Evolutionary conservation across 2,113 vertebrate species (phyloP).

Genomic region (Poicephalus gulielmi): DNA sequence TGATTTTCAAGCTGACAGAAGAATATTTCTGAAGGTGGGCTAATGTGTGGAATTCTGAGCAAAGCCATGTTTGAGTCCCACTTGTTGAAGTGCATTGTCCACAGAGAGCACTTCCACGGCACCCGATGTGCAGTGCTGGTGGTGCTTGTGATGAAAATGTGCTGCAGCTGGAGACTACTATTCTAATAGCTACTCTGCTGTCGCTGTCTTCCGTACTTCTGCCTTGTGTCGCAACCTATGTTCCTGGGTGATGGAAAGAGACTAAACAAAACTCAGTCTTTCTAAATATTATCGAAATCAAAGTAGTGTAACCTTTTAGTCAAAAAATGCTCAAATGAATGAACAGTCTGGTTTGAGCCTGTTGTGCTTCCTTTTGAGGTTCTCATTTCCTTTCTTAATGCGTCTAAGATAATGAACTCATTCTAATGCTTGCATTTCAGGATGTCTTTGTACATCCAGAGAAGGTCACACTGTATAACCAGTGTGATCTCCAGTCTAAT

Average conservation of each 20-base stretch:
- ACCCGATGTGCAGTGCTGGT: neutral
- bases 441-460: neutral
- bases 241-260: neutral
- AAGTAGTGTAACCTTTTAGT: neutral
- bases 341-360: neutral
- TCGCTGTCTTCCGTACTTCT: neutral
- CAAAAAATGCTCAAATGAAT: neutral
- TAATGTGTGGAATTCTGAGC: neutral
- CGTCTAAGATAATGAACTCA: neutral
- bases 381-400: neutral
- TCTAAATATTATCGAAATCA: neutral
- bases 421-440: neutral
- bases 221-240: neutral
- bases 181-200: neutral
- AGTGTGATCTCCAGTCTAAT: neutral
- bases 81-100: neutral
- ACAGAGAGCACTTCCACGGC: neutral
- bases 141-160: neutral
- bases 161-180: neutral
- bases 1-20: neutral
- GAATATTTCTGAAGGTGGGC: neutral
- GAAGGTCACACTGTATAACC: neutral
- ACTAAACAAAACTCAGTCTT: neutral
- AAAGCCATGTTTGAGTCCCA: neutral
- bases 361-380: neutral